Evolutionary conservation across 1,140 invertebrate species (phyloP).

Genomic region (Dendrolimus punctatus): DNA sequence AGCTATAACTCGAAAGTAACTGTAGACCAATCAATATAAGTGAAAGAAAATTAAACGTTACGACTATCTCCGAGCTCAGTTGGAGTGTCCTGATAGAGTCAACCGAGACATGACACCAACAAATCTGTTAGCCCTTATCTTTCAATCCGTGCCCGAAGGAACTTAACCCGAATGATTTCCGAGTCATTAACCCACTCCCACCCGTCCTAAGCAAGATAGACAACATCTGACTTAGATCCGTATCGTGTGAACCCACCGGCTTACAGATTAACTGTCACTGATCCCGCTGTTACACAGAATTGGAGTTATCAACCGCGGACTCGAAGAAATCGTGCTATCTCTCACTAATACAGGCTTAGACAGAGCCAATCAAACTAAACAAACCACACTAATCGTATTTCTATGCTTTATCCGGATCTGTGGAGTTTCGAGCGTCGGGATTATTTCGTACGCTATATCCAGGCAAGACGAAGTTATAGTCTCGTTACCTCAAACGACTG

Average conservation of each 20-base stretch:
- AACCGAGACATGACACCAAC: conserved; percentile 50
- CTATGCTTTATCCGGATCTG: conserved; percentile 55
- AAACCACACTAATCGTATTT: conserved; percentile 62
- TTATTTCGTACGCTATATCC: conserved; percentile 32
- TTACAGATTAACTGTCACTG: conserved; percentile 54
- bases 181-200: conserved; percentile 63
- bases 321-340: conserved; percentile 66
- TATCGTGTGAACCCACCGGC: conserved; percentile 58
- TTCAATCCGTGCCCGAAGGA: conserved; percentile 56
- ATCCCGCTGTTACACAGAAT: conserved; percentile 46
- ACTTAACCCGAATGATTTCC: conserved; percentile 68
- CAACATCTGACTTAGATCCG: conserved; percentile 63
- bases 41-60: too few relatives aligned
- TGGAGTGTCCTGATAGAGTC: conserved; percentile 18
- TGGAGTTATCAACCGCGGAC: conserved; percentile 60
- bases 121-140: conserved; percentile 66
- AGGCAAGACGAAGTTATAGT: conserved; percentile 57
- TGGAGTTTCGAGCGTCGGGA: conserved; percentile 49
- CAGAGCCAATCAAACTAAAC: conserved; percentile 66
- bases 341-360: conserved; percentile 55
- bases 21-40: too few relatives aligned
- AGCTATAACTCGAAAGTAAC: too few relatives aligned
- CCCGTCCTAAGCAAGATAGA: conserved; percentile 64
- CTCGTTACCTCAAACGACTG: conserved; percentile 55
- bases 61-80: too few relatives aligned